A percentile compares a stretch with the other conserved stretches of the same genome.
Evolutionary conservation across 2,888 invertebrate species (phyloP).

Genomic region (Lasius fuliginosus): DNA sequence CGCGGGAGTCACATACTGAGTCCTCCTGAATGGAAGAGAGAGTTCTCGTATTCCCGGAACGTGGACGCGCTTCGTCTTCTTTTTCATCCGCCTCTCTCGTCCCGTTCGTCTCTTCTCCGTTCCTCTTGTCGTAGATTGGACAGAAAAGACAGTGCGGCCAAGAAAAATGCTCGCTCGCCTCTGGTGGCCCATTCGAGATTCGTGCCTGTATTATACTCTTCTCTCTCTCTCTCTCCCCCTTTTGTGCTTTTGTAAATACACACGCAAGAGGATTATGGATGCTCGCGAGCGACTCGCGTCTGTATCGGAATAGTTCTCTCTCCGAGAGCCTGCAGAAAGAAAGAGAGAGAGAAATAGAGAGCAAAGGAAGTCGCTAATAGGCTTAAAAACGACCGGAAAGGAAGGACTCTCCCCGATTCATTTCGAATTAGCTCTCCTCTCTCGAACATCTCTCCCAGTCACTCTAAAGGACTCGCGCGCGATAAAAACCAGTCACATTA

Average conservation of each 20-base stretch:
- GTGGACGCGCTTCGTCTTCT: conserved; percentile 60
- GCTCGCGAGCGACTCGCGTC: conserved; percentile 74
- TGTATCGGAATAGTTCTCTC: conserved; percentile 57
- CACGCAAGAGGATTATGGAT: conserved; percentile 74
- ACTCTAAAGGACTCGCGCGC: conserved; percentile 59
- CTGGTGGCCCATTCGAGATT: conserved; percentile 63
- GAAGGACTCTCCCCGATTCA: conserved; percentile 68
- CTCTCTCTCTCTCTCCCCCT: not conserved
- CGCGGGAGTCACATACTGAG: conserved; percentile 66
- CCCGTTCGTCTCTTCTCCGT: conserved; percentile 29
- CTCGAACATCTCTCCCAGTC: not conserved
- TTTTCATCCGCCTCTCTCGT: conserved; percentile 36
- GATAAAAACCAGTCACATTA: conserved; percentile 76
- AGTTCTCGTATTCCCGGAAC: conserved; percentile 71
- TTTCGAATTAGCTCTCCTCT: conserved; percentile 66
- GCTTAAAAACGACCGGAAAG: conserved; percentile 76
- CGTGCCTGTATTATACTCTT: conserved; percentile 39
- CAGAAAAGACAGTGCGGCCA: conserved; percentile 47
- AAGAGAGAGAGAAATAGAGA: conserved; percentile 33
- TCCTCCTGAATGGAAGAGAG: conserved; percentile 74
- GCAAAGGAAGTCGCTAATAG: conserved; percentile 72
- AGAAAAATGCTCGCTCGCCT: conserved; percentile 63
- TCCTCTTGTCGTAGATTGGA: conserved; percentile 40
- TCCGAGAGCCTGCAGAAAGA: conserved; percentile 27
- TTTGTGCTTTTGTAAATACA: conserved; percentile 75